These are phyloP conservation scores for Caenorhabditis sp. DNA, from an alignment of 2,888 invertebrate species.

Conservation along the genomic window DNA sequence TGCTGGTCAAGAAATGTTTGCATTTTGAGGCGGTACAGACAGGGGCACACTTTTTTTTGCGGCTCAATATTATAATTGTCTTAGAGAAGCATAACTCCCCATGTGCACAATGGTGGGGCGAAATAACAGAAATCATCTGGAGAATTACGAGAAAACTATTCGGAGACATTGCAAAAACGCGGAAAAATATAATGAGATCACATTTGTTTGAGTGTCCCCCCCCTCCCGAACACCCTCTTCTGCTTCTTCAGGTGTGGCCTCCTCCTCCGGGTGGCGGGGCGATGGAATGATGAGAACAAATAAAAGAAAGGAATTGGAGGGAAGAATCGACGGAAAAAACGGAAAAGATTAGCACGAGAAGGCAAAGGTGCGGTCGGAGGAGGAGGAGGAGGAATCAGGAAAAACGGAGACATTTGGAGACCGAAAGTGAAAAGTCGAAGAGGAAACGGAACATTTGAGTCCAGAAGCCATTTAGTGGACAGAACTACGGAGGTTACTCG, in stretches of 20 bases:
- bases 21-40: neutral
- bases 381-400: no score
- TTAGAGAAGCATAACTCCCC: no score
- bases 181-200: constrained; percentile 13
- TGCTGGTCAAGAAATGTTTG: constrained; percentile 30
- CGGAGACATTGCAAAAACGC: neutral
- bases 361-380: neutral
- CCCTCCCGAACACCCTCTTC: no score
- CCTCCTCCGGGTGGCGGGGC: neutral
- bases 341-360: constrained; percentile 30
- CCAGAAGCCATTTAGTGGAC: no score
- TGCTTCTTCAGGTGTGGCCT: constrained; percentile 34
- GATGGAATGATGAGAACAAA: neutral
- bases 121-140: no score
- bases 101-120: no score
- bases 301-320: neutral
- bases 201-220: no score
- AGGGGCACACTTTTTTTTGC: neutral
- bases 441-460: no score
- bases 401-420: no score
- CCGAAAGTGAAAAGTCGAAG: constrained; percentile 2
- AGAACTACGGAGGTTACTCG: no score
- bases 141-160: no score
- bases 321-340: constrained; percentile 11
- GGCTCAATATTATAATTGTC: no score